Evolutionary conservation across 2,797 vertebrate genomes (phyloP).

Genomic region (Pristis pectinata): DNA sequence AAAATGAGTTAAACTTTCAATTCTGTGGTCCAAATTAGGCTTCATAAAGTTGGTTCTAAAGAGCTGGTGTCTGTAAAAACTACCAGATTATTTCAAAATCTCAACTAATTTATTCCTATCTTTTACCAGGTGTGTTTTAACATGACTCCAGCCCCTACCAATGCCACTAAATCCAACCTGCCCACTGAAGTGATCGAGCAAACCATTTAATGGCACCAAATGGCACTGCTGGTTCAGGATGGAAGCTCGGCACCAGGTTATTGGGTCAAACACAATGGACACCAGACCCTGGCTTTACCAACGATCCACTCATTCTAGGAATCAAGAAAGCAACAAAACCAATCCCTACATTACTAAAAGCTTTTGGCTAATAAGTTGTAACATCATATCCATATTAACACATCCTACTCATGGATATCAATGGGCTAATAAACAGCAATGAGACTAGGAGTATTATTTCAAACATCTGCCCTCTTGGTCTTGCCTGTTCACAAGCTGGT

Average conservation of each 20-base stretch:
- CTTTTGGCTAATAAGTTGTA: not conserved
- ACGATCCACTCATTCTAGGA: not conserved
- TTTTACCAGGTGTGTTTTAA: not conserved
- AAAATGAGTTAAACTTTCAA: not conserved
- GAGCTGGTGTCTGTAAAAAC: not conserved
- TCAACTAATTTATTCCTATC: not conserved
- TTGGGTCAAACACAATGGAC: not conserved
- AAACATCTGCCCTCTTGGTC: not conserved
- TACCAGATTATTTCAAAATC: not conserved
- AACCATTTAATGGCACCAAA: not conserved
- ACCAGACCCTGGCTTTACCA: not conserved
- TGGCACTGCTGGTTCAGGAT: not conserved
- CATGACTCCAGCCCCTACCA: not conserved
- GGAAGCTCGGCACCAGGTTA: not conserved
- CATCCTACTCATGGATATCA: too few relatives aligned
- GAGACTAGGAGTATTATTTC: not conserved
- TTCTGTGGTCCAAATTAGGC: not conserved
- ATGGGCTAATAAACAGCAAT: too few relatives aligned
- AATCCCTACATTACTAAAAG: not conserved
- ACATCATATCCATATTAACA: not conserved
- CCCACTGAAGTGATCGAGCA: not conserved
- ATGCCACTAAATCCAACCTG: not conserved
- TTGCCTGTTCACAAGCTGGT: not conserved
- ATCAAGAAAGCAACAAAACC: not conserved
- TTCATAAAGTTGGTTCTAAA: not conserved